These are phyloP conservation scores for Papilio glaucus DNA, from an alignment of 1,140 invertebrate genomes.

Conservation along the genomic window DNA sequence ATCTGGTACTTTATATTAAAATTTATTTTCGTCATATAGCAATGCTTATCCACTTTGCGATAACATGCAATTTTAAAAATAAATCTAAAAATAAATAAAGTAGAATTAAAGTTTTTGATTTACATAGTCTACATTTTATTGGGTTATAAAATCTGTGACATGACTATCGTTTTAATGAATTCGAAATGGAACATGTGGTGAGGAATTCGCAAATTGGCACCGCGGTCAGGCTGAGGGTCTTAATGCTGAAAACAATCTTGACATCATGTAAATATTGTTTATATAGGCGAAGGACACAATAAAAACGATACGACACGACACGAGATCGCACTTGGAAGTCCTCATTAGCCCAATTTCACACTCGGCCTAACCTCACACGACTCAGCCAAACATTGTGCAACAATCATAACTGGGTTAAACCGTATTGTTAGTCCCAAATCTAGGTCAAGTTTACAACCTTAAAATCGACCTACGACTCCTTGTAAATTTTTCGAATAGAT, in stretches of 20 bases:
- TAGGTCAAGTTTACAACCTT: conserved; percentile 61
- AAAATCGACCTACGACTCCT: conserved; percentile 38
- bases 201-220: conserved; percentile 19
- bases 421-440: conserved; percentile 55
- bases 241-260: conserved; percentile 12
- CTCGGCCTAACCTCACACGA: conserved; percentile 49
- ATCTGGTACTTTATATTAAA: too few relatives aligned
- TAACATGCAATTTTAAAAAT: background rate
- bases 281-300: conserved; percentile 44
- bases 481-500: conserved; percentile 9
- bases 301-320: conserved; percentile 40
- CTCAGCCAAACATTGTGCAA: conserved; percentile 60
- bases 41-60: too few relatives aligned
- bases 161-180: conserved; percentile 18
- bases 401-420: conserved; percentile 63
- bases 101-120: background rate
- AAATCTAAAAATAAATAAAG: background rate
- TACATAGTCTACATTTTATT: conserved; percentile 3
- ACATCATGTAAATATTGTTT: conserved; percentile 29
- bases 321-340: conserved; percentile 43
- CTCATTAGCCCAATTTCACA: conserved; percentile 62
- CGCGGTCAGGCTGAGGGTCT: background rate
- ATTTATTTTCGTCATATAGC: too few relatives aligned
- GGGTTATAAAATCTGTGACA: conserved; percentile 6
- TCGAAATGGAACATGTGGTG: conserved; percentile 4